Evolutionary conservation across 2,113 vertebrate genomes (phyloP).

Genomic region (Salvelinus fontinalis): DNA sequence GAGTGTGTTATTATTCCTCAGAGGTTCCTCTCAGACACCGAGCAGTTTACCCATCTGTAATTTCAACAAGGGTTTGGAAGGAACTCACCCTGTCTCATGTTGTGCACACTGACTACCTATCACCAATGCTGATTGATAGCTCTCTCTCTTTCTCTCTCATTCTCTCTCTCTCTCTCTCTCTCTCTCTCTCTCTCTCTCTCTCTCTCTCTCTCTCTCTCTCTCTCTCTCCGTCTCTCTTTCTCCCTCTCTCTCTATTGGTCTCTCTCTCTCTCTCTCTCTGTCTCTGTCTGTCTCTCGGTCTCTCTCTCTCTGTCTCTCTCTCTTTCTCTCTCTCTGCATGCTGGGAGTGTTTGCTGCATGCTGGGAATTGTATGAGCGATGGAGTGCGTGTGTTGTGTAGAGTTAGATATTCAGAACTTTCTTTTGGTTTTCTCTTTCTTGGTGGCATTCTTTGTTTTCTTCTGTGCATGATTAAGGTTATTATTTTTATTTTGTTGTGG

Average conservation of each 20-base stretch:
- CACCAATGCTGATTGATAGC: conserved; percentile 58
- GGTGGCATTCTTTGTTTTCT: no score
- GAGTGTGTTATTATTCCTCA: conserved; percentile 13
- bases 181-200: background rate
- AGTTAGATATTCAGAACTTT: no score
- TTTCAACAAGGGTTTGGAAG: conserved; percentile 7
- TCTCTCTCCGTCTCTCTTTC: conserved; percentile 44
- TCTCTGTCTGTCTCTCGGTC: conserved; percentile 20
- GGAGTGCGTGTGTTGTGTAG: no score
- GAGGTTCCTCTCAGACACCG: conserved; percentile 28
- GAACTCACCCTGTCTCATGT: conserved; percentile 5
- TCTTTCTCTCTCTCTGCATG: conserved; percentile 18
- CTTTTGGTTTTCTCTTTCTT: no score
- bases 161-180: conserved; percentile 7
- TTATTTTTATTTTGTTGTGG: no score
- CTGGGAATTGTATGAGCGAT: no score
- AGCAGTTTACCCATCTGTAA: conserved; percentile 24
- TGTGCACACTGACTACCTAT: conserved; percentile 49
- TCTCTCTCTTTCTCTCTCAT: conserved; percentile 21
- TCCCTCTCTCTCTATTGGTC: background rate
- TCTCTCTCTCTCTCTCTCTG: conserved; percentile 49
- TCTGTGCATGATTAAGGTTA: no score
- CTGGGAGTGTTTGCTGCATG: no score
- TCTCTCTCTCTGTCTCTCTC: conserved; percentile 1
- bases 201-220: conserved; percentile 27